These are phyloP conservation scores for Hypotaenidia philippensis DNA, from an alignment of 2,797 vertebrate species.

Conservation along the genomic window DNA sequence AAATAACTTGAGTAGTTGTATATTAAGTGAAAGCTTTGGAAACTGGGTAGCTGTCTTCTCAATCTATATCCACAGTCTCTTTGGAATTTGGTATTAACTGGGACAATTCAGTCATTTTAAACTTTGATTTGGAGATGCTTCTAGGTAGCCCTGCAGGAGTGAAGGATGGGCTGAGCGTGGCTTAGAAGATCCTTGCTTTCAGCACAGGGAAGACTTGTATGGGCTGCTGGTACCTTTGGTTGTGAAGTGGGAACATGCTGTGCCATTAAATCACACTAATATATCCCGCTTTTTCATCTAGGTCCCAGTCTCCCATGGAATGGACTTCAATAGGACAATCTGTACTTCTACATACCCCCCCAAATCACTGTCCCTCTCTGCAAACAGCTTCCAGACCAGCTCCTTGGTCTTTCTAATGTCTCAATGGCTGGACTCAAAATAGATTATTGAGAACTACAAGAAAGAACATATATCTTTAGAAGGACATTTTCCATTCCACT, in stretches of 20 bases:
- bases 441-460: neutral
- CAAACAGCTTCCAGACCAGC: neutral
- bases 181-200: neutral
- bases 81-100: neutral
- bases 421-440: neutral
- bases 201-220: neutral
- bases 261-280: neutral
- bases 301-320: neutral
- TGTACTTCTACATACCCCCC: neutral
- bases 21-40: neutral
- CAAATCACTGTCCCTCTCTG: neutral
- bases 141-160: neutral
- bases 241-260: neutral
- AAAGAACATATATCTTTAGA: neutral
- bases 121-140: neutral
- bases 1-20: neutral
- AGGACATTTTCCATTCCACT: neutral
- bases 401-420: neutral
- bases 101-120: neutral
- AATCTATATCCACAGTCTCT: neutral
- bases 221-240: neutral
- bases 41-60: neutral
- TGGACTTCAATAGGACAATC: neutral
- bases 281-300: neutral
- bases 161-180: neutral